These are phyloP conservation scores for Rhinoptilus africanus DNA, from an alignment of 2,113 vertebrate genomes.

Conservation along the genomic window DNA sequence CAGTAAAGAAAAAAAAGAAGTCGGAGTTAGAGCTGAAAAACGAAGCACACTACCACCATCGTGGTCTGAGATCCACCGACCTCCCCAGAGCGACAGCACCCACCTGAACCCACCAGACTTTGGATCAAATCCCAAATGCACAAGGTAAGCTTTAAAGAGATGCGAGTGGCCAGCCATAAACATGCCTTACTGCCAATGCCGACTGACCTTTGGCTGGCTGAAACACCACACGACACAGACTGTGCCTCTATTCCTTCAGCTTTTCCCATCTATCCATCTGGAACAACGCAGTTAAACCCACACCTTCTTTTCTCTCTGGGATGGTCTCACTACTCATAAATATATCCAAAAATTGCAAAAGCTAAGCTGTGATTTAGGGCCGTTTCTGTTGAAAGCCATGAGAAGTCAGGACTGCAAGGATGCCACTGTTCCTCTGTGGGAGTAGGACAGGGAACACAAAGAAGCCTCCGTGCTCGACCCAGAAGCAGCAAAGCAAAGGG, in stretches of 20 bases:
- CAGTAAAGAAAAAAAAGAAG: not conserved
- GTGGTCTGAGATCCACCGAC: not conserved
- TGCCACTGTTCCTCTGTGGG: fast-evolving
- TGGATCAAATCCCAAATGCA: not conserved
- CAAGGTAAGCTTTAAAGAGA: constrained; percentile 13
- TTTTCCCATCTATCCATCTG: not conserved
- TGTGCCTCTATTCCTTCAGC: not conserved
- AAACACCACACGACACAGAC: not conserved
- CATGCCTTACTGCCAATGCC: not conserved
- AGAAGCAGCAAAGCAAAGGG: not conserved
- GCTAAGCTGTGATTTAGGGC: not conserved
- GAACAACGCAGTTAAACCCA: not conserved
- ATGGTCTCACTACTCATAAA: not conserved
- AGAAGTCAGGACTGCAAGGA: not conserved
- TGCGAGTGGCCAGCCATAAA: not conserved
- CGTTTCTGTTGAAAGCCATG: not conserved
- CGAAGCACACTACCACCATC: not conserved
- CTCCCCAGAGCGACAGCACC: not conserved
- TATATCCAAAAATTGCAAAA: not conserved
- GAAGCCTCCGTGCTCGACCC: fast-evolving
- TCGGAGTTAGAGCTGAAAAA: not conserved
- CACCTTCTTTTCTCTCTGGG: not conserved
- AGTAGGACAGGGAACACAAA: not conserved
- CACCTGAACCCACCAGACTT: not conserved
- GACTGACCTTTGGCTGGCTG: not conserved